Conservation (phyloP, 2,888 invertebrate species). For the Aplocera efformata region DNA sequence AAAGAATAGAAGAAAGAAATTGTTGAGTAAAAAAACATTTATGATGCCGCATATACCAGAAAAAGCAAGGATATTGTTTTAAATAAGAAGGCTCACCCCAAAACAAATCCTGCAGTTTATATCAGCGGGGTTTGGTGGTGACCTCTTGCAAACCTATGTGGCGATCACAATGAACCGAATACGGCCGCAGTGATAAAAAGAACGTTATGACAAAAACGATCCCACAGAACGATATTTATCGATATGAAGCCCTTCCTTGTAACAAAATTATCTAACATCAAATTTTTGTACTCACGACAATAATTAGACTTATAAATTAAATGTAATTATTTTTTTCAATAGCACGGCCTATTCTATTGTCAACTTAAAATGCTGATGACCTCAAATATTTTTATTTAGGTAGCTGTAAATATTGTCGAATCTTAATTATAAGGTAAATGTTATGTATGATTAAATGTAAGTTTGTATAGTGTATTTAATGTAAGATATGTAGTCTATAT, state of each 20-base stretch:
- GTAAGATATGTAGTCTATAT: slow-evolving; percentile 35
- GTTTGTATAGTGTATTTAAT: slow-evolving; percentile 30
- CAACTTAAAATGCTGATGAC: slow-evolving; percentile 8
- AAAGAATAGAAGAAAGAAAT: too few species aligned
- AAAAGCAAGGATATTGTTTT: too few species aligned
- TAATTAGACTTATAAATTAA: slow-evolving; percentile 63
- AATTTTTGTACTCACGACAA: slow-evolving; percentile 64
- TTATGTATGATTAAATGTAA: slow-evolving; percentile 18
- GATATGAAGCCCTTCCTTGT: too few species aligned
- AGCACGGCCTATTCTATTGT: slow-evolving; percentile 14
- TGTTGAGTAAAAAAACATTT: too few species aligned
- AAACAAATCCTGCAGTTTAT: too few species aligned
- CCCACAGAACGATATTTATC: background rate
- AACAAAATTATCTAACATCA: slow-evolving; percentile 17
- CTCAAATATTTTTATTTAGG: background rate
- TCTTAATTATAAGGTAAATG: slow-evolving; percentile 11
- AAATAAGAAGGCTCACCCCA: too few species aligned
- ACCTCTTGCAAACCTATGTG: too few species aligned
- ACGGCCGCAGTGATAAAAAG: too few species aligned
- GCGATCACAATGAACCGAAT: too few species aligned
- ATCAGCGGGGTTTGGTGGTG: too few species aligned
- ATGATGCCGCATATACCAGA: too few species aligned
- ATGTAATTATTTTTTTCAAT: slow-evolving; percentile 32
- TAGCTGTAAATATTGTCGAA: slow-evolving; percentile 17
- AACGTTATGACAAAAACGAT: too few species aligned